Evolutionary conservation across 2,797 vertebrate genomes (phyloP).

Genomic region (Sciurus carolinensis): DNA sequence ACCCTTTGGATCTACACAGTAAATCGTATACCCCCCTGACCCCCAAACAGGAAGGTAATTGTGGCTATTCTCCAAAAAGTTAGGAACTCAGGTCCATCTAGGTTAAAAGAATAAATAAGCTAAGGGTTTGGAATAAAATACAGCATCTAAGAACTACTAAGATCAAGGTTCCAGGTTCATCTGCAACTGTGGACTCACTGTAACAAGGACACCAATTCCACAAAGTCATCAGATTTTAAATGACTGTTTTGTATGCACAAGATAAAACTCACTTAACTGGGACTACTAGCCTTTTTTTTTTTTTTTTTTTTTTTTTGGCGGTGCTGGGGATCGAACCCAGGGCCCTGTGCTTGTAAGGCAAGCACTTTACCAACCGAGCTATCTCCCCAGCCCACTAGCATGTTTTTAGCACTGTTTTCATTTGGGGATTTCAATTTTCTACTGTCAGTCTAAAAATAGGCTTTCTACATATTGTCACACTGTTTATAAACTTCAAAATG

Average conservation of each 20-base stretch:
- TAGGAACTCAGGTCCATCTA: neutral
- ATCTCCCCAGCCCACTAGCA: no score
- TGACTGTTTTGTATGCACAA: neutral
- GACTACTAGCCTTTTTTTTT: neutral
- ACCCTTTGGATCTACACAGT: neutral
- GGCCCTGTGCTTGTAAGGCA: no score
- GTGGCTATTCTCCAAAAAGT: neutral
- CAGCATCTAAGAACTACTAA: neutral
- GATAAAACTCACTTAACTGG: neutral
- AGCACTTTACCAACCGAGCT: no score
- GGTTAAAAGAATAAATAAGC: neutral
- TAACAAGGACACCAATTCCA: neutral
- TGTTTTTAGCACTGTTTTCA: neutral
- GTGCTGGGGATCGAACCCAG: no score
- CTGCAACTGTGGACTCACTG: neutral
- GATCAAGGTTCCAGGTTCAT: neutral
- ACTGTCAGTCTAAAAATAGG: neutral
- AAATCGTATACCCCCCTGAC: neutral
- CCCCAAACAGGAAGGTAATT: neutral
- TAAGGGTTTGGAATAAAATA: neutral
- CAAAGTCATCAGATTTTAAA: neutral
- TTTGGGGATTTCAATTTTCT: neutral
- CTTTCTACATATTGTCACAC: neutral
- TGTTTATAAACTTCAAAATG: neutral
- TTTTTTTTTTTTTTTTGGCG: no score